Base-by-base conservation (phyloP, 2,888 invertebrate genomes). In the Eudemis profundana region DNA sequence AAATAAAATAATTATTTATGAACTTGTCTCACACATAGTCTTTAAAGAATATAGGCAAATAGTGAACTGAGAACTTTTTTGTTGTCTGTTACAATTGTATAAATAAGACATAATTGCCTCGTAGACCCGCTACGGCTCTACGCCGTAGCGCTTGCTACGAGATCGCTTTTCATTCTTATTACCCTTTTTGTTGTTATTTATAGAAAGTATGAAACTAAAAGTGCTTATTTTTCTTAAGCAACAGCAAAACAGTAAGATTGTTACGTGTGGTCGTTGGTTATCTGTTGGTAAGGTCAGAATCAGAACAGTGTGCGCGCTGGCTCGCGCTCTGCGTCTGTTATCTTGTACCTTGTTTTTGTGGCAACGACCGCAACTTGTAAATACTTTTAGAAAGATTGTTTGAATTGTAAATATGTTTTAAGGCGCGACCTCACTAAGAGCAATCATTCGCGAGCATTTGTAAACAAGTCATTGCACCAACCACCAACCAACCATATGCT, bases 41-140 rank as follows among this genome's bases (percentile, higher is more conserved):
- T n/a, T n/a, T n/a, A n/a, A n/a, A n/a, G n/a, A n/a, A n/a, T n/a
- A n/a, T n/a, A n/a, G n/a, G n/a, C n/a, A n/a, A n/a, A n/a, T n/a
- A n/a, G n/a, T n/a, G n/a, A n/a, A n/a, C n/a, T n/a, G n/a, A n/a
- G n/a, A n/a, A n/a, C n/a, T n/a, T n/a, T n/a, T n/a, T n/a, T n/a
- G n/a, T n/a, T n/a, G n/a, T n/a, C n/a, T n/a, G n/a, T n/a, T n/a
- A n/a, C n/a, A n/a, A n/a, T n/a, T n/a, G n/a, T n/a, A n/a, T n/a
- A n/a, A n/a, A n/a, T n/a, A n/a, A n/a, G n/a, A n/a, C n/a, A 40
- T 27, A 21, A 15, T 44, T 5, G n/a, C 4, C 2, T 21, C 23
- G 21, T 46, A 57, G 23, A 33, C 14, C 54, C 15, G 38, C 56
- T 49, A 56, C 56, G 56, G 29, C n/a, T 21, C 63, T 63, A 56